Conservation (phyloP, 2,113 vertebrate species). For the Alectura lathami region DNA sequence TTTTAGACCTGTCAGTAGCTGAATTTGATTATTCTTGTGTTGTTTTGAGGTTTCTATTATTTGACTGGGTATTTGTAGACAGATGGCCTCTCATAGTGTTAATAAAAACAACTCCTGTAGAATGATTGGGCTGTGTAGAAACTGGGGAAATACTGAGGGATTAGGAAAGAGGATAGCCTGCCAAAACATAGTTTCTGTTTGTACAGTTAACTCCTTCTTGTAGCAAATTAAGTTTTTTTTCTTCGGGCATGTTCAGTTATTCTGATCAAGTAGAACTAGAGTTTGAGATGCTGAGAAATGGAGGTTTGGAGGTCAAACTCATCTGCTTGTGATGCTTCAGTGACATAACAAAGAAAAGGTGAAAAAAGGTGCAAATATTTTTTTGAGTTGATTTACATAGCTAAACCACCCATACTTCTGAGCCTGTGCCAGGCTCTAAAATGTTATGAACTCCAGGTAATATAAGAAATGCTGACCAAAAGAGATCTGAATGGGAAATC, state of each 20-base stretch:
- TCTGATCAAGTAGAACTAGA: neutral
- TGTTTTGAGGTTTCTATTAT: slow-evolving; percentile 21
- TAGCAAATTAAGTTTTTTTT: slow-evolving; percentile 34
- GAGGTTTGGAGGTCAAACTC: neutral
- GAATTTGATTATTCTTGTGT: slow-evolving; percentile 31
- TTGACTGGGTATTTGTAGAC: slow-evolving; percentile 43
- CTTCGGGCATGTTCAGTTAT: neutral
- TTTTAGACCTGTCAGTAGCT: slow-evolving; percentile 32
- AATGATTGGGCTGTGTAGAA: slow-evolving; percentile 25
- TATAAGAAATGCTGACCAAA: neutral
- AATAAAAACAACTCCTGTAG: slow-evolving; percentile 59
- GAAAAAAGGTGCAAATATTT: neutral
- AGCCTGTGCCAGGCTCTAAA: neutral
- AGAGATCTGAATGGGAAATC: neutral
- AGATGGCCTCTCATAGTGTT: slow-evolving; percentile 58
- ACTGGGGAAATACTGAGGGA: slow-evolving; percentile 39
- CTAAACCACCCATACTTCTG: neutral
- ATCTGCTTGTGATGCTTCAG: neutral
- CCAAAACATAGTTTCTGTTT: slow-evolving; percentile 58
- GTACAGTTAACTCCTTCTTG: slow-evolving; percentile 46
- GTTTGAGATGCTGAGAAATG: neutral
- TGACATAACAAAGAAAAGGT: neutral
- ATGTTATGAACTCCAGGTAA: neutral
- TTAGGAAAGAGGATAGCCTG: slow-evolving; percentile 42
- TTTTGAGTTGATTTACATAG: neutral